Evolutionary conservation across 1,140 invertebrate genomes (phyloP), one percentile per base, ranked within the genome.

Genomic region (Drosophila arizonae): DNA sequence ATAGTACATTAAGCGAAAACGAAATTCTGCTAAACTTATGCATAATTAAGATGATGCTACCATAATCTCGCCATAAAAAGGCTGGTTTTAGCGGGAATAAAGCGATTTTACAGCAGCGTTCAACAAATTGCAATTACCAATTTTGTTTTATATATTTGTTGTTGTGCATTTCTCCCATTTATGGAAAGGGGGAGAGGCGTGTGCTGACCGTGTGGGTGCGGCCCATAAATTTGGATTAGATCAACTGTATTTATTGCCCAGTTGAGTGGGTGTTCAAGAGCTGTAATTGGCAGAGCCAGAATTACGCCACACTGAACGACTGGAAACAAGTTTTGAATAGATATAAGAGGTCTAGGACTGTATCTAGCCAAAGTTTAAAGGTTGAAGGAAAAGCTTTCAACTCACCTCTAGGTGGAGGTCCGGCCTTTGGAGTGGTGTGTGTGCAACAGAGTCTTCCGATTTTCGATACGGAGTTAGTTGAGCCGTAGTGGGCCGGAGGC

Each of bases 341-440:
- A 17, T 13, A 39, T 11, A 9, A 13, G 36, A 39, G 3, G 36
- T 26, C 24, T 1, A 50, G 4, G 3, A 26, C 11, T 50, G 13
- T 6, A 26, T 50, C 46, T 26, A 45, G 17, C 15, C 17, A 6
- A 17, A 46, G 43, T 13, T 0, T 3, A 3, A 36, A 6, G n/a
- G 43, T 24, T 0, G 4, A 6, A 21, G 8, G n/a, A 36, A 10
- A 54, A n/a, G 51, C 30, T 56, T 15, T 24, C 0, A 67, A 81
- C 88, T 81, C 56, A 91, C 90, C 90, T 81, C 90, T 73, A 3
- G 90, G 90, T 39, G 90, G 90, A 24, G 90, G 90, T 1, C 90
- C 90, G 15, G 90, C 46, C 51, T 91, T 91, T 5, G 90, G 90
- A 0, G 86, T 71, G 10, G 77, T 76, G 43, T 90, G 90, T 10